Conservation (phyloP, 2,888 invertebrate species). For the Eupithecia subfuscata region DNA sequence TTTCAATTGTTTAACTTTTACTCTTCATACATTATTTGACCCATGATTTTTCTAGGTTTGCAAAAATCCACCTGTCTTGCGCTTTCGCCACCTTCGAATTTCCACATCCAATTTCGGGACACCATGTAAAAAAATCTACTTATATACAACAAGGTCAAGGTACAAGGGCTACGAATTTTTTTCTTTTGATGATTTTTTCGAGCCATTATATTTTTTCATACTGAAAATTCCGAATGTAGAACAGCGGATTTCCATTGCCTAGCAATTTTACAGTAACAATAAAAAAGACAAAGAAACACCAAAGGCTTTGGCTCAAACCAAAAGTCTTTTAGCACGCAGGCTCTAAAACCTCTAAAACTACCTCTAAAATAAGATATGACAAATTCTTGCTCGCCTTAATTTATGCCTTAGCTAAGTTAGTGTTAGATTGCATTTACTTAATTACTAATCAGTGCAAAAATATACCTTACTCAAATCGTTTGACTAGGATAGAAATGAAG, state of each 20-base stretch:
- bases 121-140: neutral
- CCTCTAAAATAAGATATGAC: neutral
- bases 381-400: neutral
- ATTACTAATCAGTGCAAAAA: neutral
- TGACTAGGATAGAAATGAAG: neutral
- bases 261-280: neutral
- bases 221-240: neutral
- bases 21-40: too few species aligned
- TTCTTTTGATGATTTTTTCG: too few species aligned
- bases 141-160: too few species aligned
- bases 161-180: too few species aligned
- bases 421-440: neutral
- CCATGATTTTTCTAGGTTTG: too few species aligned
- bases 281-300: neutral
- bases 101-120: neutral
- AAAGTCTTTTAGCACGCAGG: neutral
- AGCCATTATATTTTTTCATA: too few species aligned
- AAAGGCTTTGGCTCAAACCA: neutral
- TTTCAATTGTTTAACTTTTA: too few species aligned
- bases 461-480: neutral
- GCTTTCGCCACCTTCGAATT: too few species aligned
- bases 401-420: constrained; percentile 1
- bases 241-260: neutral
- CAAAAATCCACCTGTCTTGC: too few species aligned
- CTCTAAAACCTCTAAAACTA: neutral